phyloP scores from a whole-genome alignment of 2,888 invertebrate genomes.

The Hyalella azteca region DNA sequence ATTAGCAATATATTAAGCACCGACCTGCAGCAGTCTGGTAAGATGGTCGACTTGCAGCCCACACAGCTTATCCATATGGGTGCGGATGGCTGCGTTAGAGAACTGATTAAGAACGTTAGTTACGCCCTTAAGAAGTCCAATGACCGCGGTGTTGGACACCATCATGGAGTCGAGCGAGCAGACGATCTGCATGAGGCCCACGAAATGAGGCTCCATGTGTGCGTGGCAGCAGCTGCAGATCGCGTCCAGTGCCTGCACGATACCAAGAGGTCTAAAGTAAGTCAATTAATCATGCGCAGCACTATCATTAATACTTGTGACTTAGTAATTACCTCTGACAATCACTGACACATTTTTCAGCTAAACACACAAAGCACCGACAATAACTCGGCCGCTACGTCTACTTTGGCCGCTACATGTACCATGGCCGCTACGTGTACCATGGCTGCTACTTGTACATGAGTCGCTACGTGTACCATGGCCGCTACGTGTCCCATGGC shows the following conservation, averaged over 20 bases:
- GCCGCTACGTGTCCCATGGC: no score
- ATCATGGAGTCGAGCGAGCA: slow-evolving; percentile 75
- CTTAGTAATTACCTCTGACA: no score
- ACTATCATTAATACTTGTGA: no score
- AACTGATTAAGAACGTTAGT: slow-evolving; percentile 57
- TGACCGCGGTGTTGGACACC: slow-evolving; percentile 76
- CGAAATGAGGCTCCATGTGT: slow-evolving; percentile 78
- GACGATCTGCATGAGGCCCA: slow-evolving; percentile 76
- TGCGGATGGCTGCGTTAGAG: slow-evolving; percentile 62
- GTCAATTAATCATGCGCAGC: no score
- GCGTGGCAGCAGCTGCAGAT: slow-evolving; percentile 82
- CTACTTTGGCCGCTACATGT: no score
- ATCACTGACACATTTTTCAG: no score
- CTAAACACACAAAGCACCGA: no score
- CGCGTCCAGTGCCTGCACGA: slow-evolving; percentile 73
- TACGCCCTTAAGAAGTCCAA: slow-evolving; percentile 73
- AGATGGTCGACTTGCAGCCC: slow-evolving; percentile 77
- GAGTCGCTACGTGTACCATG: no score
- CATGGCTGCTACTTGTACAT: no score
- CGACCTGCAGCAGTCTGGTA: slow-evolving; percentile 69
- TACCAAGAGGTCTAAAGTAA: background rate
- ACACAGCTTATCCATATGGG: slow-evolving; percentile 64
- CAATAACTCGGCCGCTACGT: no score
- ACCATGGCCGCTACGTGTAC: no score
- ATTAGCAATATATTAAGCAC: background rate